Evolutionary conservation across 1,140 invertebrate species (phyloP).

Genomic region (Penaeus chinensis): DNA sequence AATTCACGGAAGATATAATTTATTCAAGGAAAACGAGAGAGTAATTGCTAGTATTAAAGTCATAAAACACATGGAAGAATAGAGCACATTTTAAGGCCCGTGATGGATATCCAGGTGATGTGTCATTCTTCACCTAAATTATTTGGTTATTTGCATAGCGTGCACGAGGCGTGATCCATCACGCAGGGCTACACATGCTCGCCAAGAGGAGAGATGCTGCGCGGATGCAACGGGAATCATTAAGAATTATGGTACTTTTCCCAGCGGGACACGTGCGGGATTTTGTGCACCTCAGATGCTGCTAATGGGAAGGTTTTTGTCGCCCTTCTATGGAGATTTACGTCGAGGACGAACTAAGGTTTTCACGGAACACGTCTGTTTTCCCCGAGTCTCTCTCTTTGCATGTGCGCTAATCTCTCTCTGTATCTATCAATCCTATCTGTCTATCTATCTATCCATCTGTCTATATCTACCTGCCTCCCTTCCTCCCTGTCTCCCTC

Average conservation of each 20-base stretch:
- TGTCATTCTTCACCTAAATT: slow-evolving; percentile 29
- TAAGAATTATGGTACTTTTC: no score
- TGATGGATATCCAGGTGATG: slow-evolving; percentile 44
- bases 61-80: not conserved
- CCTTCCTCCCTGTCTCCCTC: not conserved
- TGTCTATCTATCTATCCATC: not conserved
- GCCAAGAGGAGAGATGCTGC: not conserved
- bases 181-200: slow-evolving; percentile 8
- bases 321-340: no score
- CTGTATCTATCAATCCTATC: not conserved
- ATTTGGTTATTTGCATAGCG: slow-evolving; percentile 31
- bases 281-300: no score
- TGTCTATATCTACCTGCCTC: not conserved
- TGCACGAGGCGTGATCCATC: slow-evolving; percentile 9
- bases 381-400: no score
- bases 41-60: slow-evolving; percentile 9
- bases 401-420: no score
- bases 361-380: no score
- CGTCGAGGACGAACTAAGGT: no score
- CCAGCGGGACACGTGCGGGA: no score
- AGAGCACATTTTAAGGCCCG: not conserved
- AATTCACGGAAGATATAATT: slow-evolving; percentile 1
- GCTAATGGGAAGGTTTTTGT: no score
- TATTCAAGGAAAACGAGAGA: not conserved
- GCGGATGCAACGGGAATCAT: no score